A percentile compares a stretch with the other conserved stretches of the same genome.
Conservation (phyloP, 2,888 invertebrate genomes). For the Melanostoma mellinum region DNA sequence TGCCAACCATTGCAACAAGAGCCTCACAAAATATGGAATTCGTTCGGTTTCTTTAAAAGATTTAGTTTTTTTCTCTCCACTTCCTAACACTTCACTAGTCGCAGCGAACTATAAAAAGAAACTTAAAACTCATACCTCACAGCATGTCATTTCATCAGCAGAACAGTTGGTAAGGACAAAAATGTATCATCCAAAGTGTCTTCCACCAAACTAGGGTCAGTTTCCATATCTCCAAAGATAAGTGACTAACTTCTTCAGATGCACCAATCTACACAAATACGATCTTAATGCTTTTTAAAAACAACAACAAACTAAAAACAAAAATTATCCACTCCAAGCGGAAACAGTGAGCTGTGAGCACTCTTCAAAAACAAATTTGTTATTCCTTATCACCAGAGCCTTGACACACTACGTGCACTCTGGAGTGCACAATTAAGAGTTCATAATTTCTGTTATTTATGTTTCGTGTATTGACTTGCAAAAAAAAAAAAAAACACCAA, state of each 20-base stretch:
- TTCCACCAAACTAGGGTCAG: too few relatives aligned
- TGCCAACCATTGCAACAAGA: too few relatives aligned
- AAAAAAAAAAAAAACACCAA: slow-evolving; percentile 20
- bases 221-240: not conserved
- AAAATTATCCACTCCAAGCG: slow-evolving; percentile 33
- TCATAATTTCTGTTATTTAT: slow-evolving; percentile 21
- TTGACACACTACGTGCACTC: slow-evolving; percentile 60
- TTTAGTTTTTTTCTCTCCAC: too few relatives aligned
- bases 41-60: too few relatives aligned
- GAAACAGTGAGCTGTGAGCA: slow-evolving; percentile 24
- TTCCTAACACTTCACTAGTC: too few relatives aligned
- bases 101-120: too few relatives aligned
- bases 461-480: slow-evolving; percentile 17
- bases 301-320: not conserved
- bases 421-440: slow-evolving; percentile 40
- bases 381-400: slow-evolving; percentile 63
- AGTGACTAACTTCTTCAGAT: slow-evolving; percentile 2
- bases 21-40: too few relatives aligned
- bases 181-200: too few relatives aligned
- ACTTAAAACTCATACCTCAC: too few relatives aligned
- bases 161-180: too few relatives aligned
- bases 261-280: not conserved
- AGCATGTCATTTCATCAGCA: too few relatives aligned
- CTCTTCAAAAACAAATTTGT: slow-evolving; percentile 52
- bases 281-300: not conserved